phyloP scores from a whole-genome alignment of 2,888 invertebrate genomes.

The Antitype chi region DNA sequence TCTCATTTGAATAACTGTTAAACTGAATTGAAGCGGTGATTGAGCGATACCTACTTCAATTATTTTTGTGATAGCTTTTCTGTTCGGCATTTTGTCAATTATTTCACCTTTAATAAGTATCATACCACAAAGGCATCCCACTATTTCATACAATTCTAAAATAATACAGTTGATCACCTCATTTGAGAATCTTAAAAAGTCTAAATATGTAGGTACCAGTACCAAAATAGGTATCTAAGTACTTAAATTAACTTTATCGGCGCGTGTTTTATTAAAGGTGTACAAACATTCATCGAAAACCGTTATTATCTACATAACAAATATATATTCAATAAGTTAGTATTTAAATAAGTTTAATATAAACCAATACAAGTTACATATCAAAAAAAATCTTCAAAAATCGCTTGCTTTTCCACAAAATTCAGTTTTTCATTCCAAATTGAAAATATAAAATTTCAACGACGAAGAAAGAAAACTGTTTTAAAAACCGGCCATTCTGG shows the following conservation, averaged over 20 bases:
- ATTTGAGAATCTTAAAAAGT: background rate
- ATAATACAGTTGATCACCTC: background rate
- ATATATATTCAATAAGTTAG: too few relatives aligned
- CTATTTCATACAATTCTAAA: background rate
- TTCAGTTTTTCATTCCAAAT: slow-evolving; percentile 33
- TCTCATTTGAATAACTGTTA: background rate
- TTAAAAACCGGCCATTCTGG: slow-evolving; percentile 4
- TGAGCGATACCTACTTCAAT: background rate
- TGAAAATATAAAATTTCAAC: slow-evolving; percentile 30
- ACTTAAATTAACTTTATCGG: too few relatives aligned
- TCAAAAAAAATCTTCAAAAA: slow-evolving; percentile 14
- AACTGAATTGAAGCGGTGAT: background rate
- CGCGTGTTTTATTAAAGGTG: background rate
- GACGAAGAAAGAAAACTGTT: background rate
- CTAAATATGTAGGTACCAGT: background rate
- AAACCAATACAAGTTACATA: background rate
- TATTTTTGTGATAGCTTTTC: background rate
- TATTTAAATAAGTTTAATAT: too few relatives aligned
- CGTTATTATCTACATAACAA: background rate
- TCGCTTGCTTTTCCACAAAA: slow-evolving; percentile 13
- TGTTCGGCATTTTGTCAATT: background rate
- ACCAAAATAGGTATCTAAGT: background rate
- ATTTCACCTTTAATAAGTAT: background rate
- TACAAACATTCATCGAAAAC: background rate
- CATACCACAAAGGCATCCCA: background rate